phyloP scores from a whole-genome alignment of 2,113 vertebrate genomes.

The Columba livia region DNA sequence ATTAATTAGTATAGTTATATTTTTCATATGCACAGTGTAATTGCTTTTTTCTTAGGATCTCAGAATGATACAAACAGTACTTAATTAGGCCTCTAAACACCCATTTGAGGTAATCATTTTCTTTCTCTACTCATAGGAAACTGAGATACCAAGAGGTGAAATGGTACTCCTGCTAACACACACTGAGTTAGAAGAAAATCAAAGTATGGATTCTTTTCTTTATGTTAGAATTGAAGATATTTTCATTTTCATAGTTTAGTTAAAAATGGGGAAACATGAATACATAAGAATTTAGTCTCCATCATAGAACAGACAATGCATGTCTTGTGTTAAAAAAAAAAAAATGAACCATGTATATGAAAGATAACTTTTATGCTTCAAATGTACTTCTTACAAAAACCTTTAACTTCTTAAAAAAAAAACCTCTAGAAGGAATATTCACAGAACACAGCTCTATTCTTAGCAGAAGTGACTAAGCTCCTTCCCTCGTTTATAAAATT shows the following conservation, averaged over 20 bases:
- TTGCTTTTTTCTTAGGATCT: conserved; percentile 26
- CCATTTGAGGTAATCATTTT: conserved; percentile 14
- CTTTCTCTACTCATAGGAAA: background rate
- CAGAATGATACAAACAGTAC: background rate
- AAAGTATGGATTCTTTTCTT: background rate
- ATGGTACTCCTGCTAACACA: background rate
- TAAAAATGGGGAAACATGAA: background rate
- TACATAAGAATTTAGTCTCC: background rate
- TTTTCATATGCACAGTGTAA: background rate
- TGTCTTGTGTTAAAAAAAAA: background rate
- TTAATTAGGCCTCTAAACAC: conserved; percentile 43
- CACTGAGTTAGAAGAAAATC: background rate
- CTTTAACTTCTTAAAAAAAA: too few relatives aligned
- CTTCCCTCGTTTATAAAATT: background rate
- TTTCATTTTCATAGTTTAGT: background rate
- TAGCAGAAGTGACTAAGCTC: background rate
- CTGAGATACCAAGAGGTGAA: background rate
- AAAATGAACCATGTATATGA: background rate
- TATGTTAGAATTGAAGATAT: background rate
- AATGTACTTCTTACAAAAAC: background rate
- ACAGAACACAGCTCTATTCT: background rate
- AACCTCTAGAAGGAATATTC: background rate
- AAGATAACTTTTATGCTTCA: background rate
- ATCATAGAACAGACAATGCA: background rate
- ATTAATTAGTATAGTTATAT: conserved; percentile 40